Evolutionary conservation across 2,888 invertebrate genomes (phyloP), one percentile per base, ranked within the genome.

Genomic region (Muscina levida): DNA sequence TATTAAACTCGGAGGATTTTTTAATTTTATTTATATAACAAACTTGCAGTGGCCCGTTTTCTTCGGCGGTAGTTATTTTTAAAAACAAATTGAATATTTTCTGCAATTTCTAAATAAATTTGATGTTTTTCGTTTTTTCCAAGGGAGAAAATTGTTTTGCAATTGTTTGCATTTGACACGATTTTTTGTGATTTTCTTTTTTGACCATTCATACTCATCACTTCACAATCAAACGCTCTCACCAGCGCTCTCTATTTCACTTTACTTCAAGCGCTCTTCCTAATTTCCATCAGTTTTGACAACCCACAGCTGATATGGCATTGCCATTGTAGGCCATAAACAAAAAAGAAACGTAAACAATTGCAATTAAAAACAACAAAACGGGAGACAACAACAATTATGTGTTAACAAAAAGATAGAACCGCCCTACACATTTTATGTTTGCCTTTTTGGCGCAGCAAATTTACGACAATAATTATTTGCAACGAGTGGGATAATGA

Each of bases 121-220:
- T 74, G 44, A 65, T 72, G 59, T 70, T 42, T 79, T 82, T 80
- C 24, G 44, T 77, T 77, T 73, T 74, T 74, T 48, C 59, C 53
- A 78, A 75, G 67, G 73, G 74, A 81, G 71, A 83, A 83, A 84
- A 83, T 83, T 82, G 83, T 84, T 84, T 84, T 85, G 84, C 84
- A 84, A 85, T 81, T 85, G 85, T 85, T 85, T 83, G 82, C 82
- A 82, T 85, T 83, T 84, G 84, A 85, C 85, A 85, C 84, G 84
- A 85, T 85, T 85, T 75, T 77, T 77, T 74, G 68, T 56, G 62
- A 74, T 75, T 77, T 74, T 77, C 26, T 65, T 75, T 80, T 74
- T 72, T 53, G 59, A 73, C 73, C 56, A 68, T 73, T 66, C 70
- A 66, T 53, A 46, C 79, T 70, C 72, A 72, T 72, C 56, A 24